Evolutionary conservation across 2,797 vertebrate genomes (phyloP), one percentile per base, ranked within the genome.

Genomic region (Morelia viridis): DNA sequence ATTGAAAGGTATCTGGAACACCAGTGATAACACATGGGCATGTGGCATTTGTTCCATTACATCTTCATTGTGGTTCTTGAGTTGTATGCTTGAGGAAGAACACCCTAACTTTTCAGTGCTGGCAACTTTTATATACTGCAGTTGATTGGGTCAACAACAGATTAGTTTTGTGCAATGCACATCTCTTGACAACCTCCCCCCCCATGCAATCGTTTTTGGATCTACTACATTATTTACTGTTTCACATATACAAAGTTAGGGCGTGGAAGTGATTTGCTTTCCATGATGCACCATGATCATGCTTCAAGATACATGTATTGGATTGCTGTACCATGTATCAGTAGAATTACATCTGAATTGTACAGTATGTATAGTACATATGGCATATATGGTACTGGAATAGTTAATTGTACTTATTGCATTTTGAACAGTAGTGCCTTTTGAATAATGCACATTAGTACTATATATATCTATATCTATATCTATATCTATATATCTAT

Each of bases 351-450:
- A 80, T 88, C 64, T 90, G 31, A 90, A 65, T 46, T 88, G 53
- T 87, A 92, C 65, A 87, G 10, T 92, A 62, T 88, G 83, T 90
- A 90, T 92, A 92, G 85, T 84, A 85, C 50, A 35, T 87, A 58
- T 92, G 90, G 71, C 85, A 92, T 90, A 83, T 83, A 80, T 80
- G 71, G 57, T 57, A 87, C 83, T 84, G 57, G 53, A 87, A 88
- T 87, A 83, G 60, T 65, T 65, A 88, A 71, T 90, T 88, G 89
- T 90, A 89, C 68, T 89, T 89, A 92, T 92, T 89, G 91, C 83
- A 65, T 92, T 58, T 87, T 41, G 68, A 80, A 92, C 60, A 64
- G 35, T 87, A 90, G 85, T 90, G 92, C 85, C 89, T 88, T 88
- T 50, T 57, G 17, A 92, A 64, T 87, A 85, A 84, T 57, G 68